Conservation (phyloP, 2,888 invertebrate genomes). For the Neocrepidodera transversa region DNA sequence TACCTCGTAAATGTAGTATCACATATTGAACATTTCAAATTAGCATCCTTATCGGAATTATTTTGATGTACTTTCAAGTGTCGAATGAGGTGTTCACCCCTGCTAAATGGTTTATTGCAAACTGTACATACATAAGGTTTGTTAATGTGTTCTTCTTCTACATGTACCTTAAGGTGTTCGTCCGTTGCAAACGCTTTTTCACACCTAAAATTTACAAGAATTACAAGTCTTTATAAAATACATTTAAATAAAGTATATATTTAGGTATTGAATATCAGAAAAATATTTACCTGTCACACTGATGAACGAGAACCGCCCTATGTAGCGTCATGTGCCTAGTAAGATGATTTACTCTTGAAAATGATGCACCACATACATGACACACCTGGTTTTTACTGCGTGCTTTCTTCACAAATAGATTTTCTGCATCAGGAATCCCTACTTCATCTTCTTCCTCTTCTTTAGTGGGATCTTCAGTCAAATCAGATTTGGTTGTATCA, state of each 20-base stretch:
- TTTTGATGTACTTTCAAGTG: constrained; percentile 58
- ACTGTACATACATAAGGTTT: constrained; percentile 59
- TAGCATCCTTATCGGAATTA: constrained; percentile 47
- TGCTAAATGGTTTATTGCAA: constrained; percentile 58
- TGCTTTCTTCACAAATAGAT: constrained; percentile 39
- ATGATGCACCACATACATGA: constrained; percentile 57
- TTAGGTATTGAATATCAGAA: too few species aligned
- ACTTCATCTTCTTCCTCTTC: constrained; percentile 35
- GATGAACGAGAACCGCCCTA: constrained; percentile 55
- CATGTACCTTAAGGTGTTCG: constrained; percentile 56
- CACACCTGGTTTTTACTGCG: constrained; percentile 54
- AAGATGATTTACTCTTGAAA: constrained; percentile 57
- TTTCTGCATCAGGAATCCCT: constrained; percentile 32
- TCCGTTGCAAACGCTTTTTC: constrained; percentile 55
- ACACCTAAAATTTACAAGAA: constrained; percentile 21
- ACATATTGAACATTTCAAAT: constrained; percentile 59
- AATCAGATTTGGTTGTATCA: not conserved
- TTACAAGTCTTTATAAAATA: too few species aligned
- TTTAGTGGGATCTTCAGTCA: not conserved
- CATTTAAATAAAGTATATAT: too few species aligned
- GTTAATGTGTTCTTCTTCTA: constrained; percentile 58
- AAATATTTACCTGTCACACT: constrained; percentile 52
- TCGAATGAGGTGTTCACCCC: constrained; percentile 60
- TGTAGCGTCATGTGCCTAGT: constrained; percentile 60
- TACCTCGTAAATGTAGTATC: constrained; percentile 56